phyloP scores from a whole-genome alignment of 2,113 vertebrate genomes.

The Heptranchias perlo region DNA sequence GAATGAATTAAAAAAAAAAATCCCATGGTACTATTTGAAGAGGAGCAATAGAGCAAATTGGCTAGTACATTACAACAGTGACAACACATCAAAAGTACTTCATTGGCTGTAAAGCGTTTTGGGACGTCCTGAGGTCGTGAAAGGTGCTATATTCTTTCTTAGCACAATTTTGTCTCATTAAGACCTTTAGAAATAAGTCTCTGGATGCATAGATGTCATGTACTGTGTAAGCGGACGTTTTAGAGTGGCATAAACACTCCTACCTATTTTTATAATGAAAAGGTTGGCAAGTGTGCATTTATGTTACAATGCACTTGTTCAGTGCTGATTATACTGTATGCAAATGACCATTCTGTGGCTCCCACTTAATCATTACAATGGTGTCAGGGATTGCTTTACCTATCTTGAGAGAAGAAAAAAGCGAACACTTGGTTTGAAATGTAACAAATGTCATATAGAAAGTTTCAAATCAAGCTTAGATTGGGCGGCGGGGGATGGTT shows the following conservation, averaged over 20 bases:
- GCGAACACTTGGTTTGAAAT: background rate
- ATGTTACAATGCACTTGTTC: constrained; percentile 25
- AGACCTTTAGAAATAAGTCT: background rate
- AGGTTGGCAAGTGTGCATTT: constrained; percentile 36
- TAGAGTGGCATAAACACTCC: constrained; percentile 22
- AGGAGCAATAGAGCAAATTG: background rate
- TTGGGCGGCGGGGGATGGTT: background rate
- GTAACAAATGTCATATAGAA: constrained; percentile 16
- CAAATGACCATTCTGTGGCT: constrained; percentile 13
- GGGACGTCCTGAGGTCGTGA: background rate
- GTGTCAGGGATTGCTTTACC: constrained; percentile 10
- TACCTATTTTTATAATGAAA: constrained; percentile 29
- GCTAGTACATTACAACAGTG: background rate
- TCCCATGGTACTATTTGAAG: background rate
- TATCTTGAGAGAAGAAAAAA: constrained; percentile 3
- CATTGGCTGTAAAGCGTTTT: background rate
- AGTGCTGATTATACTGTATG: constrained; percentile 30
- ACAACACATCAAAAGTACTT: no score
- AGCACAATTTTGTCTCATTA: background rate
- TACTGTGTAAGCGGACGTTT: background rate
- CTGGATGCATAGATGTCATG: constrained; percentile 11
- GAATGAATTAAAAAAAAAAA: no score
- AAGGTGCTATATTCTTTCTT: background rate
- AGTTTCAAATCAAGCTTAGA: constrained; percentile 17
- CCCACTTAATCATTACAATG: constrained; percentile 36